phyloP scores from a whole-genome alignment of 64 coral and sea anemone species.

The Actinia equina region DNA sequence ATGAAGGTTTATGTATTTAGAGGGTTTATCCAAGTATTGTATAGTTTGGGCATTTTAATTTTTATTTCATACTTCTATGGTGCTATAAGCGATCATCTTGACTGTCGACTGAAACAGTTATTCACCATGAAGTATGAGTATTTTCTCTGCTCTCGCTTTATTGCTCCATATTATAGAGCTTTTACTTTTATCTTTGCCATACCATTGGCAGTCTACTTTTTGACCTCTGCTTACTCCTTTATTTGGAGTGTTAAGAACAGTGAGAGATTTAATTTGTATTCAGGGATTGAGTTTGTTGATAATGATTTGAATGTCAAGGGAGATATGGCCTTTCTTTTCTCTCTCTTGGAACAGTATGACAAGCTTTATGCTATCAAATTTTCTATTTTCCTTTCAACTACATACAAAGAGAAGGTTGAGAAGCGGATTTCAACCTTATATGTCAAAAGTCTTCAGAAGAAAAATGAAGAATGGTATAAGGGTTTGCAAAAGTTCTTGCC shows the following conservation, averaged over 20 bases:
- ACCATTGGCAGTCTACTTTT: not conserved
- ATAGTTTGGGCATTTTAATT: not conserved
- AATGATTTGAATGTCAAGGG: not conserved
- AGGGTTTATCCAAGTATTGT: not conserved
- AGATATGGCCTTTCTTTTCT: slow-evolving; percentile 19
- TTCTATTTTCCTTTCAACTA: not conserved
- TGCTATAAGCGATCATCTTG: not conserved
- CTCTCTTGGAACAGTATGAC: not conserved
- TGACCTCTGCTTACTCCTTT: not conserved
- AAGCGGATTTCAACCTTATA: not conserved
- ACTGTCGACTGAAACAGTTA: not conserved
- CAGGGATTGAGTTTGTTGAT: not conserved
- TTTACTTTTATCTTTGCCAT: slow-evolving; percentile 11
- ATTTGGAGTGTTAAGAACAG: not conserved
- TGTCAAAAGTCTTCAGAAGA: not conserved
- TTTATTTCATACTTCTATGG: not conserved
- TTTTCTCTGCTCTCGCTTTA: slow-evolving; percentile 7
- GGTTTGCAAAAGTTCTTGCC: not conserved
- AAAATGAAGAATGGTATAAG: not conserved
- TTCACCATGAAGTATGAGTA: slow-evolving; percentile 5
- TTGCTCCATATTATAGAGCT: slow-evolving; percentile 19
- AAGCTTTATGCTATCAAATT: not conserved
- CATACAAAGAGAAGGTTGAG: slow-evolving; percentile 1
- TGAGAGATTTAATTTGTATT: not conserved
- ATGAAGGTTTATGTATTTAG: not conserved